Evolutionary conservation across 2,888 invertebrate species (phyloP), one percentile per base, ranked within the genome.

Genomic region (Amphimallon solstitiale): DNA sequence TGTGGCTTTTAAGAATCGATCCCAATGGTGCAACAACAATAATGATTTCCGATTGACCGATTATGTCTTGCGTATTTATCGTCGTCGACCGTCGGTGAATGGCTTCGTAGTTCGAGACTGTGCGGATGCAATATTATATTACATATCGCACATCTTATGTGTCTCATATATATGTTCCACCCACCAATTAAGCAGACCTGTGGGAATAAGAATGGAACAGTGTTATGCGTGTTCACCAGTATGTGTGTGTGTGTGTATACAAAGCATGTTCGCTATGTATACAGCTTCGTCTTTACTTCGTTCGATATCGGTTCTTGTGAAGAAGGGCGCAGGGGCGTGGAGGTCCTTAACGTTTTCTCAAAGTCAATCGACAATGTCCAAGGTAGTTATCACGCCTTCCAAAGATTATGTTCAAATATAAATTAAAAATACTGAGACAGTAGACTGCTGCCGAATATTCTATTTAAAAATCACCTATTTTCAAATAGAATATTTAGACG

Each of bases 111-210:
- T n/a, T n/a, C n/a, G 46, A 15, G 46, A 46, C 19, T 19, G 46
- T 14, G 40, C 12, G 14, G 12, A 49, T 29, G 23, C 54, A 37
- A 49, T 67, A 67, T 69, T 63, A 66, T 69, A 66, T 70, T 70
- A 70, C 68, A 67, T 69, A 70, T 70, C 70, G 67, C 70, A 69
- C 70, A 69, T 69, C 70, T 67, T 68, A 64, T 64, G 49, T 12
- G 40, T 63, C 65, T 49, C 56, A 48, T 48, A 40, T 40, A 12
- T 14, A 66, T 64, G 70, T 70, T 71, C 70, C 72, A 68, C 72
- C 72, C 72, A 71, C 72, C 69, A 70, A 71, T 72, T 72, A 72
- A 29, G 69, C 71, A 63, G 66, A 65, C 69, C 65, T 69, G 63
- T 68, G 68, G 70, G 70, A 70, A 70, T 67, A 67, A 59, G 60